Conservation (phyloP, 2,113 vertebrate species). For the Erinaceus europaeus region DNA sequence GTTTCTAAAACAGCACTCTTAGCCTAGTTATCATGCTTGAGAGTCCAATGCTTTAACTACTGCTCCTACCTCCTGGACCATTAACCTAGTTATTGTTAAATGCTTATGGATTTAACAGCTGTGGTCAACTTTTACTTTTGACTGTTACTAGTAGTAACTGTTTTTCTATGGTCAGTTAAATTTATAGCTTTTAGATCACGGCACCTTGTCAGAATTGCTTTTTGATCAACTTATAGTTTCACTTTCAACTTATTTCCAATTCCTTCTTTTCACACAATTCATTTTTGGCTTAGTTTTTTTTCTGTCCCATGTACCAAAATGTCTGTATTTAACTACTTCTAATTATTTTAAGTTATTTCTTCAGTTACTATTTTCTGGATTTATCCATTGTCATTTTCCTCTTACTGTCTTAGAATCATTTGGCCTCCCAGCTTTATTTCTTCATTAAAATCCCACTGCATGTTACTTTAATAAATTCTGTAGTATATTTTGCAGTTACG, state of each 20-base stretch:
- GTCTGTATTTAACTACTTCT: background rate
- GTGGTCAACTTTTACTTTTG: conserved; percentile 42
- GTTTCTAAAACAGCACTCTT: conserved; percentile 18
- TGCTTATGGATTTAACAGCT: conserved; percentile 11
- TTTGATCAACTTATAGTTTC: conserved; percentile 40
- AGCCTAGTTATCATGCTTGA: no score
- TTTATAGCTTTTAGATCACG: conserved; percentile 11
- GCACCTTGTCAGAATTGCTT: conserved; percentile 22
- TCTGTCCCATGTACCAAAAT: background rate
- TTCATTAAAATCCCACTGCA: conserved; percentile 17
- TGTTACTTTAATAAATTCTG: conserved; percentile 23
- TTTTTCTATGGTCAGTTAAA: conserved; percentile 23
- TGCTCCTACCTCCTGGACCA: no score
- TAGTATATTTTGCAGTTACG: conserved; percentile 1
- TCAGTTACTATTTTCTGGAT: background rate
- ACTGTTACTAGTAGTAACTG: conserved; percentile 11
- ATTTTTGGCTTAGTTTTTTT: conserved; percentile 33
- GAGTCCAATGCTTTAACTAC: no score
- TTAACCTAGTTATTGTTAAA: no score
- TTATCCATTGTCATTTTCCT: background rate
- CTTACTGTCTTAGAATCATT: background rate
- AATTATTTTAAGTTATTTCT: conserved; percentile 30
- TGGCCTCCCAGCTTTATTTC: conserved; percentile 41
- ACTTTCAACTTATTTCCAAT: conserved; percentile 30
- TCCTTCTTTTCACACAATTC: conserved; percentile 24